phyloP scores from a whole-genome alignment of 2,888 invertebrate genomes.

The Lysandra bellargus region DNA sequence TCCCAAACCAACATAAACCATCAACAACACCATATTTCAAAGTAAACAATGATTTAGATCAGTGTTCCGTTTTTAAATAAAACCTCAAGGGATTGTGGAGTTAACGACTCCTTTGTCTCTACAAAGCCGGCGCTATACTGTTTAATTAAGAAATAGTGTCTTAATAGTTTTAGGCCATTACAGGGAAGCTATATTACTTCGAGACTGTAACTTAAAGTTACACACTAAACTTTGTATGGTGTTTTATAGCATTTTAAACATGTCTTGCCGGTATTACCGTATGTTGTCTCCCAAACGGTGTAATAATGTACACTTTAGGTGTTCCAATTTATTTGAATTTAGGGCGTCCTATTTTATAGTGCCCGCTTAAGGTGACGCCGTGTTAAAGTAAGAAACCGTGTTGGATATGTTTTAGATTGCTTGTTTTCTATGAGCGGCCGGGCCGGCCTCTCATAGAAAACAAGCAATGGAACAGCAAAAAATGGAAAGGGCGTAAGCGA shows the following conservation, averaged over 20 bases:
- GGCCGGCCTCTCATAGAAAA: too few species aligned
- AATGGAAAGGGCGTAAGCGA: too few species aligned
- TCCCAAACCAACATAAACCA: too few species aligned
- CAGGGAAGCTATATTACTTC: constrained; percentile 37
- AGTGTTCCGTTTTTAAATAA: constrained; percentile 10
- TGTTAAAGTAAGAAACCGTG: too few species aligned
- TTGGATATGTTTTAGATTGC: too few species aligned
- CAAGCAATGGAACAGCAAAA: too few species aligned
- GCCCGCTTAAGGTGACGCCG: too few species aligned
- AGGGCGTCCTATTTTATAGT: neutral
- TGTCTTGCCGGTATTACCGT: constrained; percentile 2
- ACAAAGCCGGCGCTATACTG: constrained; percentile 45
- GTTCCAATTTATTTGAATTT: neutral
- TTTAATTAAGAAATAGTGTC: constrained; percentile 48
- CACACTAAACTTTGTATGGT: constrained; percentile 26
- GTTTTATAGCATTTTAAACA: constrained; percentile 28
- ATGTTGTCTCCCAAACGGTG: neutral
- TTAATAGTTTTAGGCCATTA: constrained; percentile 43
- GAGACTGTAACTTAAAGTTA: constrained; percentile 30
- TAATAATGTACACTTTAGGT: constrained; percentile 5
- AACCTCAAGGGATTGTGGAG: constrained; percentile 18
- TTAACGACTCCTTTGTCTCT: constrained; percentile 39
- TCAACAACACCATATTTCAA: neutral
- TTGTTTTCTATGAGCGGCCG: too few species aligned
- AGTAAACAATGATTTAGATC: neutral